Evolutionary conservation across 2,797 vertebrate genomes (phyloP), one percentile per base, ranked within the genome.

Genomic region (Sparidentex hasta): DNA sequence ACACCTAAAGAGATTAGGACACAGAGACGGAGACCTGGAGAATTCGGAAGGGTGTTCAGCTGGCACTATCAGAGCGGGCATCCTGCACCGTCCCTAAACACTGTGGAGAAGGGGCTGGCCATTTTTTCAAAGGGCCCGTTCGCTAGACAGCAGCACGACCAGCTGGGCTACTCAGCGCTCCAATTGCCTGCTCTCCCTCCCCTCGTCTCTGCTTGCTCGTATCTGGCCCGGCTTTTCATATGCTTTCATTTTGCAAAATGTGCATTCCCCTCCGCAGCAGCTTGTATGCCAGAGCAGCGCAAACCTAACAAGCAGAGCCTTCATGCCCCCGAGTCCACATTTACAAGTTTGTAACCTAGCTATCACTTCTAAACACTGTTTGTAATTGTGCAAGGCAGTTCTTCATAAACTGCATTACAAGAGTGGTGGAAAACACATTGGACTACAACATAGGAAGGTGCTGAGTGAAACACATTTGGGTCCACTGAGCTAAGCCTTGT

Each of bases 1-100:
- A 95, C 95, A 96, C 95, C 95, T 96, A 96, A 96, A 95, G 94
- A 95, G 95, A 96, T 96, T 96, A 96, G 93, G 94, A 93, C 92
- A 93, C 92, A 93, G 94, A 96, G 93, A 95, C 94, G 94, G 93
- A 95, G 95, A 95, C 95, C 95, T 95, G 94, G 94, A 95, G 94
- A 94, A 95, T 94, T 94, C 92, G 72, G 91, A 93, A 90, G 92
- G 93, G 92, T 94, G 92, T 94, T 95, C 93, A 94, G 93, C 94
- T 94, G 94, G 92, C 93, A 92, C 95, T 94, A 95, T 95, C 95
- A 91, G 91, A 92, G 90, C 75, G 88, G 93, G 89, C 94, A 94
- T 95, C 94, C 95, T 93, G 93, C 94, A 94, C 93, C 93, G 89
- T 95, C 91, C 93, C 94, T 94, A 94, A 95, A 94, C 87, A 80